A percentile compares a stretch with the other conserved stretches of the same genome.
These are phyloP conservation scores for Mormyrus hasselquistii DNA, from an alignment of 2,797 vertebrate genomes.

Conservation along the genomic window DNA sequence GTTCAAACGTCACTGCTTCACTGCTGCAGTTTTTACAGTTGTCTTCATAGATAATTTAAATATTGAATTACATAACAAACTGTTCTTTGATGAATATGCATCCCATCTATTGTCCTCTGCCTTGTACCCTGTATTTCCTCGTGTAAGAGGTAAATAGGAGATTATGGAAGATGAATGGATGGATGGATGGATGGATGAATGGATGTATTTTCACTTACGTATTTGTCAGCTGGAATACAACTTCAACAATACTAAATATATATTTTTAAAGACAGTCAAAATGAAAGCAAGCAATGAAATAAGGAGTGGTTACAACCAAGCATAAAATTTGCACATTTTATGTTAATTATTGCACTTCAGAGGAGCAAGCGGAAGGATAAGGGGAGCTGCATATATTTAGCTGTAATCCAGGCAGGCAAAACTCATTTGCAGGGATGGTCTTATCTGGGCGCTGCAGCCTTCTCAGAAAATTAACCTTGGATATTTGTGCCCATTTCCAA, in stretches of 20 bases:
- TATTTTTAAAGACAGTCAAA: slow-evolving; percentile 76
- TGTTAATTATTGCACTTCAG: slow-evolving; percentile 99
- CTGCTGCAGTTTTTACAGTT: not conserved
- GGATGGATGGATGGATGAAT: not conserved
- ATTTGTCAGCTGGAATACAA: slow-evolving; percentile 52
- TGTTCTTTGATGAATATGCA: not conserved
- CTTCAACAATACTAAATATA: slow-evolving; percentile 61
- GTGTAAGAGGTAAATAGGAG: not conserved
- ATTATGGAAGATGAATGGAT: not conserved
- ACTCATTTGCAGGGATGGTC: slow-evolving; percentile 99
- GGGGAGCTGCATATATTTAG: slow-evolving; percentile 99
- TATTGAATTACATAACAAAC: not conserved
- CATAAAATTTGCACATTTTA: slow-evolving; percentile 99
- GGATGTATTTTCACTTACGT: not conserved
- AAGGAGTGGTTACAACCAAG: slow-evolving; percentile 93
- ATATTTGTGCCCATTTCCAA: slow-evolving; percentile 99
- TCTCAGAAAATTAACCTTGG: slow-evolving; percentile 99
- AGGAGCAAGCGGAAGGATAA: slow-evolving; percentile 99
- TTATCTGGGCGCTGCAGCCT: slow-evolving; percentile 99
- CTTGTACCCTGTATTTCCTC: not conserved
- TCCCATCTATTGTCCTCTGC: not conserved
- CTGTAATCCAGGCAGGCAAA: slow-evolving; percentile 99
- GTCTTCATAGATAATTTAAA: not conserved
- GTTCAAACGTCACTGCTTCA: not conserved
- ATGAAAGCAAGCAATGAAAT: slow-evolving; percentile 81